phyloP scores from a whole-genome alignment of 2,888 invertebrate genomes.

The Eucriotettix oculatus region DNA sequence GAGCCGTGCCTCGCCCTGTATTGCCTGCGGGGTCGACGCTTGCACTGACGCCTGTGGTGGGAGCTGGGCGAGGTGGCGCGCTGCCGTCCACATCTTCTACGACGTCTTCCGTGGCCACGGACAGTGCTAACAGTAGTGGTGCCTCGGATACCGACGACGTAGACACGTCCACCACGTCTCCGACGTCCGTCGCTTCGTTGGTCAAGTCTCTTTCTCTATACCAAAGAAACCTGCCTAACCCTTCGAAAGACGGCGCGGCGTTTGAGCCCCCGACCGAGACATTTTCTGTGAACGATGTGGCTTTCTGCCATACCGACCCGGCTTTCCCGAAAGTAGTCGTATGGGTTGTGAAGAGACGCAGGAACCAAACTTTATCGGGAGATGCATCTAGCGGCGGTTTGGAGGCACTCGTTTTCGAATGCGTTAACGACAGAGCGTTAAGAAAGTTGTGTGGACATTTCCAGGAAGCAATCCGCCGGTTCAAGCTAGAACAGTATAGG shows the following conservation, averaged over 20 bases:
- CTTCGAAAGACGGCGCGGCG: neutral
- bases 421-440: conserved; percentile 17
- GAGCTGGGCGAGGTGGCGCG: conserved; percentile 3
- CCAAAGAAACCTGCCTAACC: conserved; percentile 2
- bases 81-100: conserved; percentile 2
- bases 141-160: conserved; percentile 17
- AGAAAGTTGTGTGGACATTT: conserved; percentile 17
- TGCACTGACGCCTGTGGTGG: conserved; percentile 1
- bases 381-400: conserved; percentile 8
- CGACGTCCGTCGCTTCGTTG: conserved; percentile 1
- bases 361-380: conserved; percentile 1
- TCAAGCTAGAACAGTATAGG: conserved; percentile 14
- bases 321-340: conserved; percentile 19
- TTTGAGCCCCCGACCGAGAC: conserved; percentile 7
- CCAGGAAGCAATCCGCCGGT: conserved; percentile 17
- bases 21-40: conserved; percentile 2
- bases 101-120: conserved; percentile 10
- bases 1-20: conserved; percentile 1
- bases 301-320: conserved; percentile 21
- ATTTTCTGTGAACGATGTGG: conserved; percentile 18
- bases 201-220: conserved; percentile 7
- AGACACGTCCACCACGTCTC: conserved; percentile 7
- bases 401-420: conserved; percentile 19
- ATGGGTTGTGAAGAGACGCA: conserved; percentile 18
- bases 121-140: conserved; percentile 19